Evolutionary conservation across 2,888 invertebrate genomes (phyloP), one percentile per base, ranked within the genome.

Genomic region (Anthoptus insignis): DNA sequence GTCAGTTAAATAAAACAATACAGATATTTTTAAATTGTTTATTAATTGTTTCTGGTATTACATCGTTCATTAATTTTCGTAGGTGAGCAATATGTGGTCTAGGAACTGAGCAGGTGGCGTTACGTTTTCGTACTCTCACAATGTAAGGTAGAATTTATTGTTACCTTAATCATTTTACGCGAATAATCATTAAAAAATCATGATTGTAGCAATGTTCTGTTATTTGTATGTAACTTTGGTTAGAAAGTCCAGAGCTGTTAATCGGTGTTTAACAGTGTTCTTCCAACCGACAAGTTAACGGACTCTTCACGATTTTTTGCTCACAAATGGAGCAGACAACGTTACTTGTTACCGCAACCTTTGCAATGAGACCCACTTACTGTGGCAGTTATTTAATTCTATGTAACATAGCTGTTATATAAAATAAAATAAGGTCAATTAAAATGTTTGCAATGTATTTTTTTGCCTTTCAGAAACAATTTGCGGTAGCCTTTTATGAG

Each of bases 281-380:
- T 49, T 56, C 70, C 69, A 71, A 76, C 59, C 74, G 69, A 68
- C 71, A 72, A 67, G 32, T 53, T 73, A 73, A 73, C 73, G 72
- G 70, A 61, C 32, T 50, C 16, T 24, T 24, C 29, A 52, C 50
- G 47, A 50, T 69, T 71, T 68, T 73, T 71, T 69, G 57, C 53
- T 56, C 58, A 57, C 59, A 65, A 67, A 70, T 66, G 54, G 67
- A 68, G 63, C 68, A 67, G 42, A 42, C 63, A 50, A 50, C 64
- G 58, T n/a, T 50, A 52, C 53, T 53, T 52, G 16, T 49, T 50
- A 57, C 63, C 63, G 50, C 63, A 64, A 64, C 63, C 63, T 64
- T 64, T 64, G 56, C 63, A 57, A 64, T 64, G 56, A 54, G 50
- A 64, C 29, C 54, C 29, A 45, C 57, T 63, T 57, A 57, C 29